Conservation (phyloP, 1,140 invertebrate species). For the Acyrthosiphon pisum region DNA sequence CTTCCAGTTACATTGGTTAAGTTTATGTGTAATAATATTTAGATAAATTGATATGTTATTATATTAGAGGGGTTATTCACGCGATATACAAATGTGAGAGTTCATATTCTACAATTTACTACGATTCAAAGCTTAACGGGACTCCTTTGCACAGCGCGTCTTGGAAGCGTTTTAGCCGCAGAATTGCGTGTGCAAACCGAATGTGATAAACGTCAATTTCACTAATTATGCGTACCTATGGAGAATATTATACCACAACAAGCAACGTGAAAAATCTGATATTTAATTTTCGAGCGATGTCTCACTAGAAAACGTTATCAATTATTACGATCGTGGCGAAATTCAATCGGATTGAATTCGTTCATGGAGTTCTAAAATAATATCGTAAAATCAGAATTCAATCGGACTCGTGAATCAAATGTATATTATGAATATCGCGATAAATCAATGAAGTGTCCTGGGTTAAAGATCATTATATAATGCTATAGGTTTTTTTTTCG, state of each 20-base stretch:
- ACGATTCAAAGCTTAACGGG: neutral
- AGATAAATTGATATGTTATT: neutral
- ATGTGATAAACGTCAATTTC: neutral
- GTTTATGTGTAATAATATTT: neutral
- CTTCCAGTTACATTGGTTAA: neutral
- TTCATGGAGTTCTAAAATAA: neutral
- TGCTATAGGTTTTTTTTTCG: neutral
- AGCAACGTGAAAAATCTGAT: neutral
- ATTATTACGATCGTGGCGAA: neutral
- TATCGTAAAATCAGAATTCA: neutral
- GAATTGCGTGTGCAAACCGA: neutral
- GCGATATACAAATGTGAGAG: neutral
- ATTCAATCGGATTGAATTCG: neutral
- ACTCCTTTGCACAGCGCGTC: neutral
- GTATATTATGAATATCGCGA: neutral
- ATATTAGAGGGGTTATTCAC: neutral
- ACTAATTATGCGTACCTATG: neutral
- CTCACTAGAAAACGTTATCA: neutral
- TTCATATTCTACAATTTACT: neutral
- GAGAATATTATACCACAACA: neutral
- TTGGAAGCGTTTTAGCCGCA: neutral
- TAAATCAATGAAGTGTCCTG: neutral
- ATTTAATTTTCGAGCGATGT: neutral
- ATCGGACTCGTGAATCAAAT: neutral
- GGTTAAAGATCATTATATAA: neutral